Evolutionary conservation across 1,140 invertebrate genomes (phyloP), one percentile per base, ranked within the genome.

Genomic region (Drosophila parvula): DNA sequence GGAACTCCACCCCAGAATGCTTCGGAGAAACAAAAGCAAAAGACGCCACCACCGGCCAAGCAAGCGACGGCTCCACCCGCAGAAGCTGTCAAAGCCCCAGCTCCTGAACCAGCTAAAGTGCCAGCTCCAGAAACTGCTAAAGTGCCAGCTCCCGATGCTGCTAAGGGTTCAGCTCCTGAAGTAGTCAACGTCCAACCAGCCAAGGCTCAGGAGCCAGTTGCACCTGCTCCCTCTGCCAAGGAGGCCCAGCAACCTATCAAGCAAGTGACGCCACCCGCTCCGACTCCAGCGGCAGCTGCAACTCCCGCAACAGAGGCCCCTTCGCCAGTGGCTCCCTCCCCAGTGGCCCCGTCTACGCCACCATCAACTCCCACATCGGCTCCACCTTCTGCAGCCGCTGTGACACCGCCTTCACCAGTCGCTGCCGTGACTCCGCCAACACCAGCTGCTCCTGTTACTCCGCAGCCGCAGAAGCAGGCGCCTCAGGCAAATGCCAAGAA

Each of bases 401-500:
- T 47, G 43, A 71, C 68, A 2, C 68, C 68, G 4, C 68, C 68
- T 2, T 71, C 68, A 14, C 68, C 68, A 12, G 34, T 40, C 16
- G 30, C 48, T 27, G 30, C 48, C 14, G 67, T 55, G 16, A 69
- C 67, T 16, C 67, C 56, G 0, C 16, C 63, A 4, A 36, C 59
- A 36, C 44, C 64, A 10, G 30, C 47, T 11, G 22, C 40, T 28
- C 38, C 47, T 43, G 38, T 12, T 11, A 38, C 32, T 44, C 16
- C 75, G 22, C 51, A 57, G 9, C 4, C 43, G 2, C 74, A 67
- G 16, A 76, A 76, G 6, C 71, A 74, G 30, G 48, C 53, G 27
- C 9, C 62, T n/a, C 22, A 47, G 14, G 59, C 38, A 14, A 64
- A 57, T 27, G 40, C 12, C 5, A 84, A 84, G 38, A 84, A 84